A percentile compares a stretch with the other conserved stretches of the same genome.
Conservation (phyloP, 2,797 vertebrate genomes). For the Limnodromus scolopaceus region DNA sequence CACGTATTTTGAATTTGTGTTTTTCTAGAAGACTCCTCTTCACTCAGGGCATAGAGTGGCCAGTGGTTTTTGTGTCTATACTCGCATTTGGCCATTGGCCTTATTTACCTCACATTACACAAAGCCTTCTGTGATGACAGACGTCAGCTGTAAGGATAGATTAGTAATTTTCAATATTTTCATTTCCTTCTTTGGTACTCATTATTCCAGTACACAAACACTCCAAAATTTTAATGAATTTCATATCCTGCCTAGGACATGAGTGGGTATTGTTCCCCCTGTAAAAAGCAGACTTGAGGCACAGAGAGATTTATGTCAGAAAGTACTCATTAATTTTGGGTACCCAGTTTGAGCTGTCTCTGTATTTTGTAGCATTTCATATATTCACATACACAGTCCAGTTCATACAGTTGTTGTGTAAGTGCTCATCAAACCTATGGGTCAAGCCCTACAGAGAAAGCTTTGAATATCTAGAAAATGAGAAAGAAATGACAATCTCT, state of each 20-base stretch:
- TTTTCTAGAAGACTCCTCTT: not conserved
- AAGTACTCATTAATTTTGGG: conserved; percentile 12
- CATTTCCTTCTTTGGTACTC: not conserved
- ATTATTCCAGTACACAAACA: not conserved
- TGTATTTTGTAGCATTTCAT: not conserved
- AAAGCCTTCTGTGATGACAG: not conserved
- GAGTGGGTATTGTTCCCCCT: not conserved
- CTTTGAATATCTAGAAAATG: not conserved
- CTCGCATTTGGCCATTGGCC: not conserved
- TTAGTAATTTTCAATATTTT: conserved; percentile 3
- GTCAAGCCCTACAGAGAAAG: not conserved
- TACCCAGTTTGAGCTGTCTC: not conserved
- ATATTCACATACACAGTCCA: not conserved
- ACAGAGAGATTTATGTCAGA: conserved; percentile 11
- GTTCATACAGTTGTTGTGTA: not conserved
- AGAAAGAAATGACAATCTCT: not conserved
- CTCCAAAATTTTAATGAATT: conserved; percentile 41
- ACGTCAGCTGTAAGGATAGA: not conserved
- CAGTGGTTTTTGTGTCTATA: not conserved
- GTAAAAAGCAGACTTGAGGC: not conserved
- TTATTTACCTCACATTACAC: not conserved
- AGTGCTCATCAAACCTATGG: not conserved
- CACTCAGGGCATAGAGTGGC: not conserved
- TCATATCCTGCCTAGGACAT: conserved; percentile 13
- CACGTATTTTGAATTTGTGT: not conserved